phyloP scores from a whole-genome alignment of 2,113 vertebrate genomes.

The Vicugna pacos region DNA sequence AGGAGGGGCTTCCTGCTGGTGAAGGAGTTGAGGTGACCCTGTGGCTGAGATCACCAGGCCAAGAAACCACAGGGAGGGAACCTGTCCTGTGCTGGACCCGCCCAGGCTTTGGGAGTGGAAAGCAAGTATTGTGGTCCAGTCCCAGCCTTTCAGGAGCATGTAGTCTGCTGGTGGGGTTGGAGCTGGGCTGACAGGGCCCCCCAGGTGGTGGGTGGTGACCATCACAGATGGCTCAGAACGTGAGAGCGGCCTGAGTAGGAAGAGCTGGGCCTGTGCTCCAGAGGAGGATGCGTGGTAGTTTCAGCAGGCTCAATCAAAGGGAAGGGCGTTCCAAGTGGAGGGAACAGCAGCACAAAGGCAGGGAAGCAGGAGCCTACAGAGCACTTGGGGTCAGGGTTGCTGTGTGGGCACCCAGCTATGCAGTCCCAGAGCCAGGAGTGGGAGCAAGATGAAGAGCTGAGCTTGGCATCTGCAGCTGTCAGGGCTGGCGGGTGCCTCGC shows the following conservation, averaged over 20 bases:
- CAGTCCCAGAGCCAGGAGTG: neutral
- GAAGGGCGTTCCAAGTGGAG: neutral
- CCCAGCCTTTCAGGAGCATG: neutral
- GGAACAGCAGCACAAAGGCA: neutral
- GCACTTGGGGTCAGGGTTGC: too few relatives aligned
- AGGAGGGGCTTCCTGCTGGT: neutral
- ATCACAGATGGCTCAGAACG: neutral
- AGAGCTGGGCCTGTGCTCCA: neutral
- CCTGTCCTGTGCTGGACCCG: neutral
- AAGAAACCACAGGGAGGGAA: neutral
- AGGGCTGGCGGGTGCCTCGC: neutral
- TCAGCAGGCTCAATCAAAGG: neutral
- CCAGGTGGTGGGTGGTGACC: neutral
- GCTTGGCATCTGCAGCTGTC: neutral
- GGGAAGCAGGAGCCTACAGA: neutral
- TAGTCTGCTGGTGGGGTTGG: neutral
- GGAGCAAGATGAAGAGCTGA: neutral
- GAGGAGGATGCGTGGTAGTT: neutral
- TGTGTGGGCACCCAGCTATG: neutral
- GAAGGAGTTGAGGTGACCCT: neutral
- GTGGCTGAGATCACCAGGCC: neutral
- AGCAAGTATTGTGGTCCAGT: neutral
- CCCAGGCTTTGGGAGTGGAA: neutral
- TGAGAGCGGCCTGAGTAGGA: neutral
- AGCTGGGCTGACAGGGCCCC: neutral